A percentile compares a stretch with the other conserved stretches of the same genome.
phyloP scores from a whole-genome alignment of 2,797 vertebrate genomes.

The Sylvia borin region DNA sequence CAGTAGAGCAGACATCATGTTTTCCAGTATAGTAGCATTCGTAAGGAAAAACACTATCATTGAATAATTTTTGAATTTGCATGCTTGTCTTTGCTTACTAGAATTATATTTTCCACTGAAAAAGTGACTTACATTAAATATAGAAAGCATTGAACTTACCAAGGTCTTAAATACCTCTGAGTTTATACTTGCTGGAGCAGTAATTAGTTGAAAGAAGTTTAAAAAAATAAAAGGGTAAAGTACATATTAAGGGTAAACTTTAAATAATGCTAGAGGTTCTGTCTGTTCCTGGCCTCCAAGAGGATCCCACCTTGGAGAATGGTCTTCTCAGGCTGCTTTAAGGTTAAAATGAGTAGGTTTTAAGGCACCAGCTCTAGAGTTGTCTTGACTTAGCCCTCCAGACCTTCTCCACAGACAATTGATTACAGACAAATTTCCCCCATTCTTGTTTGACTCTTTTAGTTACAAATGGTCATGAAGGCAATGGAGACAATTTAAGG shows the following conservation, averaged over 20 bases:
- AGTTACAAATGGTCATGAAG: not conserved
- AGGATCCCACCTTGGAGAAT: not conserved
- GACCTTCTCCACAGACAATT: not conserved
- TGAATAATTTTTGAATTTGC: not conserved
- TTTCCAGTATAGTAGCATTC: not conserved
- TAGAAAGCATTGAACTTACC: not conserved
- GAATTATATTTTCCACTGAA: not conserved
- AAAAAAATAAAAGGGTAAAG: not conserved
- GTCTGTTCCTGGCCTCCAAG: not conserved
- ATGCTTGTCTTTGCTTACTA: not conserved
- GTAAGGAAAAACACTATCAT: not conserved
- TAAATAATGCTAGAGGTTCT: not conserved
- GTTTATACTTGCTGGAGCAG: not conserved
- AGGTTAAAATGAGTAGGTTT: not conserved
- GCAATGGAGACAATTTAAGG: not conserved
- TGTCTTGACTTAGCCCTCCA: not conserved
- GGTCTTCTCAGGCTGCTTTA: not conserved
- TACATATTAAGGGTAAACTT: not conserved
- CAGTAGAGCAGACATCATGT: not conserved
- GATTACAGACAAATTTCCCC: conserved; percentile 21
- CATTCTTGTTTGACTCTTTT: conserved; percentile 2
- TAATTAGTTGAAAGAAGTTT: not conserved
- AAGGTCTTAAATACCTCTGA: not conserved
- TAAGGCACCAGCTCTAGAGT: not conserved
- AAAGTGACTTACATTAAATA: not conserved